Conservation (phyloP, 2,888 invertebrate genomes). For the Sphecodes monilicornis region DNA sequence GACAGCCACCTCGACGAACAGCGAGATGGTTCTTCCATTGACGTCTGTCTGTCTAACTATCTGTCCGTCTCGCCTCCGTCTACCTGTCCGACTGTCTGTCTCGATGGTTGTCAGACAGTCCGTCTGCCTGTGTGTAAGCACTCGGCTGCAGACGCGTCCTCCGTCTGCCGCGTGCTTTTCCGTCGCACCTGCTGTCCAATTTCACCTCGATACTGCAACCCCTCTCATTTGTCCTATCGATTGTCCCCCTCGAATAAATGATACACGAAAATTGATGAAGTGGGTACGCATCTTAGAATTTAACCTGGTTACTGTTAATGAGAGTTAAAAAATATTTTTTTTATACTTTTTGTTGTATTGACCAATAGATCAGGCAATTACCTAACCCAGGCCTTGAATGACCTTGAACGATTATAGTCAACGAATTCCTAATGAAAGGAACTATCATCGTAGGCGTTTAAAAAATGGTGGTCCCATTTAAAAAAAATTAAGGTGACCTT, state of each 20-base stretch:
- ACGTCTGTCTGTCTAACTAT: constrained; percentile 13
- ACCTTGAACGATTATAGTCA: too few species aligned
- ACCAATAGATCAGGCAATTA: too few species aligned
- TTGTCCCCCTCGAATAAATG: background rate
- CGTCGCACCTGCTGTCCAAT: constrained; percentile 3
- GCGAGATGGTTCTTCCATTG: constrained; percentile 48
- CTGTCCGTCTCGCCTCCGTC: background rate
- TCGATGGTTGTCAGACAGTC: background rate
- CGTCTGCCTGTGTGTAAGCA: background rate
- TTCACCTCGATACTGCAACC: background rate
- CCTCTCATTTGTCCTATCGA: background rate
- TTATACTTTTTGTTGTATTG: too few species aligned
- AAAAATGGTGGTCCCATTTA: too few species aligned
- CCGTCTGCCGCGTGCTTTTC: background rate
- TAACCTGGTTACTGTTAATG: background rate
- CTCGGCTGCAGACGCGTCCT: constrained; percentile 3
- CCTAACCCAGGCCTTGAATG: too few species aligned
- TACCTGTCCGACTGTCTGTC: background rate
- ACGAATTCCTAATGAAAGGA: too few species aligned
- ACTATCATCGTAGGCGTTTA: too few species aligned
- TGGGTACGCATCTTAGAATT: background rate
- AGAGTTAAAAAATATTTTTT: too few species aligned
- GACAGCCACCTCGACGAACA: constrained; percentile 21
- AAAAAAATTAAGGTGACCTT: too few species aligned
- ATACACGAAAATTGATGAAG: background rate